Evolutionary conservation across 2,888 invertebrate species (phyloP).

Genomic region (Polyploca ridens): DNA sequence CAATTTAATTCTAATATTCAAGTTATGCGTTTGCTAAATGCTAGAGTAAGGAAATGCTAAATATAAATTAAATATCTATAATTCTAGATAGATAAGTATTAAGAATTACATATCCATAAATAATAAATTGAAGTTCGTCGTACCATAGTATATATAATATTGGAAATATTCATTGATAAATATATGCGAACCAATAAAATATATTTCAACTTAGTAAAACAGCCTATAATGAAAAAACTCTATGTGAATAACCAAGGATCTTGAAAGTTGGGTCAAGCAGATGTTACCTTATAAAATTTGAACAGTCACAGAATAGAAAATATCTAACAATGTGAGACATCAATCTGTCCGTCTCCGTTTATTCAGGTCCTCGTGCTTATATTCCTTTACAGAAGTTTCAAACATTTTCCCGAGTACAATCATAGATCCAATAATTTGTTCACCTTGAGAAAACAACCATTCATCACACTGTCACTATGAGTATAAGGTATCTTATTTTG

Average conservation of each 20-base stretch:
- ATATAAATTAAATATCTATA: too few species aligned
- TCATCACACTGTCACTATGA: constrained; percentile 52
- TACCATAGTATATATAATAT: too few species aligned
- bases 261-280: background rate
- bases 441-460: constrained; percentile 61
- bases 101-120: too few species aligned
- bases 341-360: constrained; percentile 8
- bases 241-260: background rate
- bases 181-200: too few species aligned
- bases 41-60: too few species aligned
- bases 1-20: too few species aligned
- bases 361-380: background rate
- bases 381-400: constrained; percentile 23
- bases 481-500: constrained; percentile 47
- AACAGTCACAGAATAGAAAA: constrained; percentile 1
- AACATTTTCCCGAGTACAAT: constrained; percentile 28
- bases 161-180: too few species aligned
- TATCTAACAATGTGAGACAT: constrained; percentile 7
- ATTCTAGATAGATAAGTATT: too few species aligned
- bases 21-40: too few species aligned
- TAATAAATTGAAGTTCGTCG: too few species aligned
- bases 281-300: background rate
- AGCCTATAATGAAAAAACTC: too few species aligned
- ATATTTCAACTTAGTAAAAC: too few species aligned
- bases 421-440: constrained; percentile 54